Conservation (phyloP, 1,140 invertebrate species). For the Agrilus planipennis region DNA sequence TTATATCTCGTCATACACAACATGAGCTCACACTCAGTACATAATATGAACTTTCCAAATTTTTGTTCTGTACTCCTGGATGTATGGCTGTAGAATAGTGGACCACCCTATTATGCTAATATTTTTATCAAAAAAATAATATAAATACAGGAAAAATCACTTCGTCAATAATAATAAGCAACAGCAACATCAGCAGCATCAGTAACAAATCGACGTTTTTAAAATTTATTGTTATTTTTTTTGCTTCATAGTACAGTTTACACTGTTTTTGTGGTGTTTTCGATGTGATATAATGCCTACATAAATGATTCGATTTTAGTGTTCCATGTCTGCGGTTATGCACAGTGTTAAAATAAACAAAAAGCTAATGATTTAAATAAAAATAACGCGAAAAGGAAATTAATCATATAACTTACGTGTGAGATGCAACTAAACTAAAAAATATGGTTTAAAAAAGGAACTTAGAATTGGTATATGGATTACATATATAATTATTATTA, state of each 20-base stretch:
- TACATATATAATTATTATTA: conserved; percentile 27
- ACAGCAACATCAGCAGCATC: no score
- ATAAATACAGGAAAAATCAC: conserved; percentile 3
- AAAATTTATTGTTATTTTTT: no score
- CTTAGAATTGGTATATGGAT: conserved; percentile 30
- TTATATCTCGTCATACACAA: conserved; percentile 19
- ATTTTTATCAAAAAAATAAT: conserved; percentile 8
- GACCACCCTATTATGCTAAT: conserved; percentile 8
- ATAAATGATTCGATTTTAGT: no score
- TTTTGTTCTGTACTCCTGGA: conserved; percentile 14
- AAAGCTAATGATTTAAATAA: no score
- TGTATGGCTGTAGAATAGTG: conserved; percentile 17
- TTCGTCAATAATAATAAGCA: conserved; percentile 1
- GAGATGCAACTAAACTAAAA: conserved; percentile 14
- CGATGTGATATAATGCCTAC: no score
- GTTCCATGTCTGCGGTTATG: no score
- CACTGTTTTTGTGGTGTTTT: no score
- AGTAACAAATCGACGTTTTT: no score
- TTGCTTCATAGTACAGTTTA: no score
- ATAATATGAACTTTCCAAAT: conserved; percentile 17
- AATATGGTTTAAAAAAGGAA: conserved; percentile 18
- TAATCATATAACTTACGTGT: conserved; percentile 9
- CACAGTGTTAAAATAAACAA: no score
- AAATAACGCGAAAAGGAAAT: no score
- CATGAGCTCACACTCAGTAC: no score